A percentile compares a stretch with the other conserved stretches of the same genome.
These are phyloP conservation scores for Tribolium madens DNA, from an alignment of 1,140 invertebrate genomes.

Conservation along the genomic window DNA sequence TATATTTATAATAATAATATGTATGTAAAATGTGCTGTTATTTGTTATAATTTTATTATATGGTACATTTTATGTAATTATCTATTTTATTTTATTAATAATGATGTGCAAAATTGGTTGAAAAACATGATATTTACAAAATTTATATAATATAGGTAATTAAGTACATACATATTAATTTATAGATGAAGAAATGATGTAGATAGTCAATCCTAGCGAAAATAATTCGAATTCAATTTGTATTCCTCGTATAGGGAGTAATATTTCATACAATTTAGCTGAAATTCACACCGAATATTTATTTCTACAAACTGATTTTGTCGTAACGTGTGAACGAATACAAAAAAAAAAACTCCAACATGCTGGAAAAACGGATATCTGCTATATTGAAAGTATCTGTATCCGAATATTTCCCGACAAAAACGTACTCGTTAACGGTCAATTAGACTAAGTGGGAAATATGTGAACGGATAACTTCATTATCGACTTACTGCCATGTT, in stretches of 20 bases:
- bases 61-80: too few species aligned
- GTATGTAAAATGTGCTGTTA: too few species aligned
- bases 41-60: too few species aligned
- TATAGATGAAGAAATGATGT: not conserved
- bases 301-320: conserved; percentile 44
- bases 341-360: not conserved
- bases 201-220: conserved; percentile 10
- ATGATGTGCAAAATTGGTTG: too few species aligned
- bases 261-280: conserved; percentile 43
- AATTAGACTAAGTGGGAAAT: conserved; percentile 34
- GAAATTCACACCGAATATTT: conserved; percentile 44
- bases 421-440: conserved; percentile 24
- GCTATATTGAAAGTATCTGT: not conserved
- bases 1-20: too few species aligned
- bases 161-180: too few species aligned
- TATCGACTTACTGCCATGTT: conserved; percentile 33
- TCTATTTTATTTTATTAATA: too few species aligned
- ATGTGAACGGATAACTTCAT: conserved; percentile 29
- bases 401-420: conserved; percentile 5
- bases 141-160: too few species aligned
- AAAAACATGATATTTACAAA: too few species aligned
- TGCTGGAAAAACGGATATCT: conserved; percentile 1
- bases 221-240: conserved; percentile 41
- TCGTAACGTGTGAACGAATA: conserved; percentile 33
- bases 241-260: conserved; percentile 33